Base-by-base conservation (phyloP, 2,797 vertebrate genomes). In the Urosaurus nigricauda region DNA sequence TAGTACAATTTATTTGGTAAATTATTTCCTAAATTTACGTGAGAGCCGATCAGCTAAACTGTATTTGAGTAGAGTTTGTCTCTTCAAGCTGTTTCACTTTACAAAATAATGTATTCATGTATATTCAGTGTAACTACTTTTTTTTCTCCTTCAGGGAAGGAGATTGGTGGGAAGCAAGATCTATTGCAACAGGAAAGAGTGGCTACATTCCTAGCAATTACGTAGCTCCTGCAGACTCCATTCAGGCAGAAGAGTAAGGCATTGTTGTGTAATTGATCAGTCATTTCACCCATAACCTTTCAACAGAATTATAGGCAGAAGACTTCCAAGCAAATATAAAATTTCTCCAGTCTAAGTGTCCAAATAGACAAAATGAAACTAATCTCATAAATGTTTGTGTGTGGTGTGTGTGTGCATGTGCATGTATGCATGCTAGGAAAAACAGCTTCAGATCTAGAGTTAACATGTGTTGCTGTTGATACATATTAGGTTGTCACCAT, bases 131-230 rank as follows among this genome's bases (percentile, higher is more conserved):
- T 96, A 91, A 96, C 86, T 87, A 85, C 58, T 89, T 13, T 94
- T 95, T n/a, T 95, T 29, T 37, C 96, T 93, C 89, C 95, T 58
- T 4, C 60, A 99, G 98, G 92, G 98, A 99, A 96, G 98, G 98
- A 94, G 98, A 99, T 96, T 99, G 98, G 98, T 99, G 98, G 98
- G 98, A 99, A 97, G 98, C 98, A 84, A 97, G 98, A 95, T 99
- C 98, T 94, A 99, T 99, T 96, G 98, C 98, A 95, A 98, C 98
- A 0, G 98, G 98, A 95, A 98, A 98, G 96, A 98, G 97, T 60
- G 98, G 98, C 93, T 99, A 99, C 95, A 99, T 99, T 96, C 98
- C 98, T 60, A 99, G 98, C 95, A 99, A 99, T 97, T 99, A 99
- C 0, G 98, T 99, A 94, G 98, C 98, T 92, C 98, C 98, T 81